A percentile compares a stretch with the other conserved stretches of the same genome.
Conservation (phyloP, 2,797 vertebrate genomes). For the Rhinoraja longicauda region DNA sequence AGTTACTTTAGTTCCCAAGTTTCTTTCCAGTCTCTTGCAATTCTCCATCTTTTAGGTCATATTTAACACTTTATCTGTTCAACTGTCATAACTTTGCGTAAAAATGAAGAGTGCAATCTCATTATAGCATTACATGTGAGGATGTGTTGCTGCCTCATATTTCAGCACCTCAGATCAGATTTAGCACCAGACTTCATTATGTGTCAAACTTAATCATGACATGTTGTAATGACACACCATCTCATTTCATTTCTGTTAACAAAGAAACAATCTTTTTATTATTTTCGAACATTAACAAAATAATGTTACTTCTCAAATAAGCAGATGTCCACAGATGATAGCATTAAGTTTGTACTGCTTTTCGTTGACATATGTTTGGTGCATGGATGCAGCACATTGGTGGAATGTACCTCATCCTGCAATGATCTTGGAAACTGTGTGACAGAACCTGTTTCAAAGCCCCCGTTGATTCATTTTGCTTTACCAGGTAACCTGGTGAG, state of each 20-base stretch:
- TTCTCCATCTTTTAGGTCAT: conserved; percentile 8
- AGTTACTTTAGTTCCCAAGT: conserved; percentile 60
- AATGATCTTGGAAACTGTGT: not conserved
- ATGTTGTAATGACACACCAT: conserved; percentile 20
- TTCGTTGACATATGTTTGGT: not conserved
- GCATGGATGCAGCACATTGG: not conserved
- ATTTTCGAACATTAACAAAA: not conserved
- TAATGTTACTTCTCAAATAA: not conserved
- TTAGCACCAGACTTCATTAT: conserved; percentile 27
- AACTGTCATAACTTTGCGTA: conserved; percentile 29
- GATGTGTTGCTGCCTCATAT: conserved; percentile 19
- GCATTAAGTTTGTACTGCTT: conserved; percentile 51
- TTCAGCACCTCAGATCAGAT: conserved; percentile 37
- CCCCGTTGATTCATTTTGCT: not conserved
- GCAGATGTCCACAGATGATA: conserved; percentile 68
- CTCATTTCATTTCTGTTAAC: conserved; percentile 5
- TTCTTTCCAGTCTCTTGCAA: not conserved
- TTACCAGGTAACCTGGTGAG: not conserved
- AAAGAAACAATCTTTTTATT: conserved; percentile 18
- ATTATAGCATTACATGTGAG: conserved; percentile 21
- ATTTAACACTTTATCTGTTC: conserved; percentile 17
- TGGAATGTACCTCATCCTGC: not conserved
- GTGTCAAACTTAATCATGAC: conserved; percentile 26
- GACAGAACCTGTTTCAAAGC: not conserved
- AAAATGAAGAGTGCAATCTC: conserved; percentile 25